Conservation (phyloP, 2,888 invertebrate genomes). For the Cloeon dipterum region DNA sequence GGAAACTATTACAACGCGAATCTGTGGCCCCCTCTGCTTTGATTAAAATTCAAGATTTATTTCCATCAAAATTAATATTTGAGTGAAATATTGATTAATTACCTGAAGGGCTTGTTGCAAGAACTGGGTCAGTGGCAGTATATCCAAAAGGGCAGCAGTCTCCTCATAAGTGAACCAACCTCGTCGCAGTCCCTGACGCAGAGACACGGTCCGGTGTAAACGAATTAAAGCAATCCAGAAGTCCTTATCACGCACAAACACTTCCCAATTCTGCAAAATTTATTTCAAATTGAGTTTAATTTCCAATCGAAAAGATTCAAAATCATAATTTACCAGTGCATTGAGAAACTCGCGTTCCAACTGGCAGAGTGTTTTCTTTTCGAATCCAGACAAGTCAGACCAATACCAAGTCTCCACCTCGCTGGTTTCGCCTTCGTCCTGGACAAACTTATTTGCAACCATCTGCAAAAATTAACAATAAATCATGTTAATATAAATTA, state of each 20-base stretch:
- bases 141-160: slow-evolving; percentile 24
- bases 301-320: no score
- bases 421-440: slow-evolving; percentile 81
- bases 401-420: slow-evolving; percentile 82
- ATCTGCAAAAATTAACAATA: slow-evolving; percentile 34
- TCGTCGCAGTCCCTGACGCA: slow-evolving; percentile 40
- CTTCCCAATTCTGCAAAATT: slow-evolving; percentile 69
- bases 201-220: slow-evolving; percentile 49
- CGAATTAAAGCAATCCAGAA: slow-evolving; percentile 48
- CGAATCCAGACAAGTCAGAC: slow-evolving; percentile 64
- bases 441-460: slow-evolving; percentile 88
- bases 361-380: slow-evolving; percentile 46
- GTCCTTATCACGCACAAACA: slow-evolving; percentile 50
- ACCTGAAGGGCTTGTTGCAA: slow-evolving; percentile 24
- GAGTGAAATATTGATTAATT: no score
- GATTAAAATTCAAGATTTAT: no score
- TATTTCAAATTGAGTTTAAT: no score
- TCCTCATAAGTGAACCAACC: slow-evolving; percentile 58
- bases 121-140: slow-evolving; percentile 22
- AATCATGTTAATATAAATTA: no score
- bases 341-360: slow-evolving; percentile 71
- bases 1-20: no score
- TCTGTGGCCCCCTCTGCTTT: no score
- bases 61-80: no score
- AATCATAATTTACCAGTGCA: slow-evolving; percentile 50